Evolutionary conservation across 2,888 invertebrate genomes (phyloP).

Genomic region (Acleris cristana): DNA sequence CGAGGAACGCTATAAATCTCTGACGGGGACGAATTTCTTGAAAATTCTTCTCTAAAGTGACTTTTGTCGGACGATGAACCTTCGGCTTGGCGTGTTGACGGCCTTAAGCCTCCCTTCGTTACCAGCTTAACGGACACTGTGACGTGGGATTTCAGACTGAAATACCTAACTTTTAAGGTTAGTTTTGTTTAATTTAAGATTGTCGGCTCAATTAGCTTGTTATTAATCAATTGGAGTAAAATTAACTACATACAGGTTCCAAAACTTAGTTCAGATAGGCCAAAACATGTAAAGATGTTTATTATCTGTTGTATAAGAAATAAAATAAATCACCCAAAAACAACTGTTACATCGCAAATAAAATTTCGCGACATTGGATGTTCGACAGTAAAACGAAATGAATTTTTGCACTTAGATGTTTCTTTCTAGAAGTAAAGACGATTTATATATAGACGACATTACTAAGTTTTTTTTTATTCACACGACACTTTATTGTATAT

Average conservation of each 20-base stretch:
- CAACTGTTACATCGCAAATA: constrained; percentile 31
- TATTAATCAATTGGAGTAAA: constrained; percentile 18
- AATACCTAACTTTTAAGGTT: constrained; percentile 3
- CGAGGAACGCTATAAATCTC: constrained; percentile 36
- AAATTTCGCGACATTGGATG: constrained; percentile 9
- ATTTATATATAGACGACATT: not conserved
- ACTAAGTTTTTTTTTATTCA: not conserved
- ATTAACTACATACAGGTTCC: no score
- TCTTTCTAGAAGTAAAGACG: not conserved
- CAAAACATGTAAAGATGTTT: no score
- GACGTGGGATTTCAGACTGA: constrained; percentile 38
- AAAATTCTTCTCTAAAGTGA: constrained; percentile 40
- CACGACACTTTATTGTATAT: not conserved
- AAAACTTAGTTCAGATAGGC: no score
- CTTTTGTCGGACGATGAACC: constrained; percentile 40
- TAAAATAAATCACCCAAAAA: constrained; percentile 9
- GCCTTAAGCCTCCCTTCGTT: constrained; percentile 66
- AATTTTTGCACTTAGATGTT: constrained; percentile 13
- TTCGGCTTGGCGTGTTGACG: constrained; percentile 59
- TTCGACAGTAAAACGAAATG: constrained; percentile 26
- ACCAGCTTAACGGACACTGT: constrained; percentile 58
- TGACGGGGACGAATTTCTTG: constrained; percentile 29
- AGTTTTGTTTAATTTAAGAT: constrained; percentile 1
- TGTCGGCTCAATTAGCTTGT: constrained; percentile 24
- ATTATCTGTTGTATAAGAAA: no score